Evolutionary conservation across 2,888 invertebrate species (phyloP).

Genomic region (Euzetes globulus): DNA sequence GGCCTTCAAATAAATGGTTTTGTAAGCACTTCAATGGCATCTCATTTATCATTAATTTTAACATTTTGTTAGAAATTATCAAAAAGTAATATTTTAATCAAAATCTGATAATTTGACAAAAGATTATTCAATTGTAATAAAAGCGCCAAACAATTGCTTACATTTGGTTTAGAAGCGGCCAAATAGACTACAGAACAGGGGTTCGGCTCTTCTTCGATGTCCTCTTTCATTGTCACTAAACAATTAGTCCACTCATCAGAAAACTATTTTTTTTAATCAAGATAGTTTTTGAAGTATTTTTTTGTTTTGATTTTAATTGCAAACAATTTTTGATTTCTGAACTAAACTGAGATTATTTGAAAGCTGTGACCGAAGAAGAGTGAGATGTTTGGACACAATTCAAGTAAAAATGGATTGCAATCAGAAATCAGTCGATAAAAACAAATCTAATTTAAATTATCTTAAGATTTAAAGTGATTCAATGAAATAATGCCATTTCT

Average conservation of each 20-base stretch:
- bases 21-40: too few relatives aligned
- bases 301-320: too few relatives aligned
- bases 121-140: background rate
- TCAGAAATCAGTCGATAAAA: background rate
- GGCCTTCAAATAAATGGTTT: background rate
- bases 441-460: background rate
- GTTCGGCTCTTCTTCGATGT: conserved; percentile 18
- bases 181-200: conserved; percentile 16
- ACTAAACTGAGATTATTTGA: too few relatives aligned
- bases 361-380: too few relatives aligned
- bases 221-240: conserved; percentile 4
- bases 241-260: too few relatives aligned
- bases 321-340: too few relatives aligned
- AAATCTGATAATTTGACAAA: too few relatives aligned
- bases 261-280: background rate
- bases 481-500: background rate
- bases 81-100: background rate
- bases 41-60: background rate
- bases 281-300: background rate
- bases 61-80: background rate
- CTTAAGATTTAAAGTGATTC: too few relatives aligned
- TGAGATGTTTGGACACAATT: background rate
- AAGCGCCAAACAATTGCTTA: background rate
- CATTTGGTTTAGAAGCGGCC: background rate
- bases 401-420: background rate